These are phyloP conservation scores for Pilophorus perplexus DNA, from an alignment of 2,888 invertebrate species.

Conservation along the genomic window DNA sequence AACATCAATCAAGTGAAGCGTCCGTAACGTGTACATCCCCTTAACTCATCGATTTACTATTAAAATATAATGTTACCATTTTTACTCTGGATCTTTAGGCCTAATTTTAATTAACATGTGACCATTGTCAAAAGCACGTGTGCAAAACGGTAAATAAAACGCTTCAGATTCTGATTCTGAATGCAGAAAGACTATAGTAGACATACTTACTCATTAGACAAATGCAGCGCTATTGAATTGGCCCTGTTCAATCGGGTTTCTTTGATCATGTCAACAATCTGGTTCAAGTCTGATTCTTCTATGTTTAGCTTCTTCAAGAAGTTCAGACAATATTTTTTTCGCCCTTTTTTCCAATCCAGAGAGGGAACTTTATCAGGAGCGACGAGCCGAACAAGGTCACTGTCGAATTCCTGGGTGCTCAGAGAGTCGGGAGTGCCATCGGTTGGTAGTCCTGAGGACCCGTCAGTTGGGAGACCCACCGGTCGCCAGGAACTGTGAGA, in stretches of 20 bases:
- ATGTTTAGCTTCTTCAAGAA: conserved; percentile 53
- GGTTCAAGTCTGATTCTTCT: conserved; percentile 53
- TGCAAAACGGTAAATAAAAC: no score
- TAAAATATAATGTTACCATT: no score
- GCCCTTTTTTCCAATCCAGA: conserved; percentile 37
- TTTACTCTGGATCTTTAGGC: no score
- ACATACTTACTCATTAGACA: no score
- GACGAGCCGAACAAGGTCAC: neutral
- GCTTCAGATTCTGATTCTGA: no score
- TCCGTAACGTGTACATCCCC: no score
- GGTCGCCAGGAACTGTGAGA: neutral
- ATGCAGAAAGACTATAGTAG: no score
- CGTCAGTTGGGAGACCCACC: neutral
- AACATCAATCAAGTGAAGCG: no score
- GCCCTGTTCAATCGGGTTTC: conserved; percentile 52
- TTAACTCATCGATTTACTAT: no score
- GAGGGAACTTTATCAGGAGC: neutral
- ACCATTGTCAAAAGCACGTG: no score
- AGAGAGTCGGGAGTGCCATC: neutral
- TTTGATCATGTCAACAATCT: conserved; percentile 53
- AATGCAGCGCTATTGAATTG: no score
- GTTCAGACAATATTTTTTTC: conserved; percentile 49
- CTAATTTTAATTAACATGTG: no score
- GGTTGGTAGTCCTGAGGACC: neutral
- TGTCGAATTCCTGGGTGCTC: neutral